Evolutionary conservation across 2,888 invertebrate species (phyloP), one percentile per base, ranked within the genome.

Genomic region (Tachina lurida): DNA sequence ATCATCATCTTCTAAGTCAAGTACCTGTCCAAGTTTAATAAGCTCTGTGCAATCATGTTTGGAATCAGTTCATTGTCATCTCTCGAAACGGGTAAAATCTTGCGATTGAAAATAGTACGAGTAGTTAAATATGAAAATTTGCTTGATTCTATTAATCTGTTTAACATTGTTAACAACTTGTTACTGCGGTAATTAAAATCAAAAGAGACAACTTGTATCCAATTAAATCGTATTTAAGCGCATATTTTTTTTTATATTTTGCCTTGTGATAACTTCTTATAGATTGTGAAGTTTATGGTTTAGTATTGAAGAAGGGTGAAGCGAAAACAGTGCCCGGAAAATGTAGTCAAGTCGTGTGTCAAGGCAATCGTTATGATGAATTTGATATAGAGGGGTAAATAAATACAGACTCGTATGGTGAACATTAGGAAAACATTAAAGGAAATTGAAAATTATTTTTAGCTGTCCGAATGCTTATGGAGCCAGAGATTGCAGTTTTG

Each of bases 401-500:
- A 70, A 56, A 43, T 52, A 45, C 17, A 13, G 15, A 31, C 22
- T 22, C 22, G 1, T 2, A 22, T 22, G n/a, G n/a, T 15, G 9
- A 2, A 17, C 12, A 45, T 62, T 41, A 62, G 10, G 1, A 2
- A 75, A 45, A 15, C 39, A 52, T 63, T 17, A n/a, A 10, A 58
- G 1, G 31, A 19, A 17, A 54, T 41, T 54, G 54, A 31, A 12
- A 56, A 62, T 19, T 49, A 62, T 45, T 65, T 76, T 19, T 70
- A 88, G 87, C 19, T 88, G 88, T n/a, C 88, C 88, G 12, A 88
- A 88, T 60, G 88, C 88, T 17, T 88, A 88, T 71, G 86, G 84
- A 7, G 86, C 86, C 22, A 83, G 71, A 56, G 70, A 88, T 49
- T 88, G 88, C 43, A 82, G 56, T 56, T 88, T 88, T 74, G 88